Evolutionary conservation across 2,113 vertebrate genomes (phyloP).

Genomic region (Ptilorrhoa leucosticta): DNA sequence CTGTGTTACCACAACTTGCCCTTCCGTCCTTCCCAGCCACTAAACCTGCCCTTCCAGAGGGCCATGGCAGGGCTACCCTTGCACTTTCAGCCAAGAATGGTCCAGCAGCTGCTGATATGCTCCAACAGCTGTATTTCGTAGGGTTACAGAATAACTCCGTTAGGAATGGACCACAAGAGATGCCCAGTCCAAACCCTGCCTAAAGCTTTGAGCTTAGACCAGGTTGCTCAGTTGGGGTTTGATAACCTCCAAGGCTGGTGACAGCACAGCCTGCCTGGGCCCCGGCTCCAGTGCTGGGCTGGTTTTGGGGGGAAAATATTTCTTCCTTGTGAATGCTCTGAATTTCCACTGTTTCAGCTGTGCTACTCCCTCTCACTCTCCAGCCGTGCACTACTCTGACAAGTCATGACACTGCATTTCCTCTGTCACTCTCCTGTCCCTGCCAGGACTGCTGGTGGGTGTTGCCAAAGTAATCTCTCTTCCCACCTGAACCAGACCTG

Average conservation of each 20-base stretch:
- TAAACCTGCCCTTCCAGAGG: not conserved
- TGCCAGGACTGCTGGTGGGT: not conserved
- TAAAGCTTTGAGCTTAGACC: not conserved
- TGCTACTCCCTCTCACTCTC: not conserved
- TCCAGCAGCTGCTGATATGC: not conserved
- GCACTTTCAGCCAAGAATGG: not conserved
- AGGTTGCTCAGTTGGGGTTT: fast-evolving
- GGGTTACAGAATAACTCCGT: not conserved
- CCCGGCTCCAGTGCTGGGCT: fast-evolving
- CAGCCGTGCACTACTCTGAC: not conserved
- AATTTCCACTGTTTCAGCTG: not conserved
- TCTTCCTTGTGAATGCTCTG: not conserved
- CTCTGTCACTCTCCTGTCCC: not conserved
- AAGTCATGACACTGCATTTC: fast-evolving
- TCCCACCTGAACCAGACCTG: not conserved
- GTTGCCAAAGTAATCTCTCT: not conserved
- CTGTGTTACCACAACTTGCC: too few relatives aligned
- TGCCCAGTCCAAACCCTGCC: not conserved
- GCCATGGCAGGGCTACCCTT: too few relatives aligned
- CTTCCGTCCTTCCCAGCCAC: not conserved
- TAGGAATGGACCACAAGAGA: not conserved
- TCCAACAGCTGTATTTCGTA: not conserved
- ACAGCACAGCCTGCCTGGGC: not conserved
- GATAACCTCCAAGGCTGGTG: too few relatives aligned
- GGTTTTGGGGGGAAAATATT: not conserved